Conservation (phyloP, 2,888 invertebrate species). For the Thereva nobilitata region DNA sequence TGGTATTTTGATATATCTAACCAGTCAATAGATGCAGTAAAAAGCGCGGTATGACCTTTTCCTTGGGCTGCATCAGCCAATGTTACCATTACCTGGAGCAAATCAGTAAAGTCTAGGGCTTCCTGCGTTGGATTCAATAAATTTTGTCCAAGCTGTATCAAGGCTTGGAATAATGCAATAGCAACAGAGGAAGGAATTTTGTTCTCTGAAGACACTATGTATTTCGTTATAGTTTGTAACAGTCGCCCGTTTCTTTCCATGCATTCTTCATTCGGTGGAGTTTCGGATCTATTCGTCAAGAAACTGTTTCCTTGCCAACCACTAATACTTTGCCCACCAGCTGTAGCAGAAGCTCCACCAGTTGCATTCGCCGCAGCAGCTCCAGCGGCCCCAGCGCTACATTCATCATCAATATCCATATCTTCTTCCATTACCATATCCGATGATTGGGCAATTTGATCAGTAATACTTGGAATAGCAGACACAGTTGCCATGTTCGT, state of each 20-base stretch:
- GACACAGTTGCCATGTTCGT: constrained; percentile 60
- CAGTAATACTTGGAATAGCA: constrained; percentile 56
- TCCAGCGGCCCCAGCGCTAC: constrained; percentile 48
- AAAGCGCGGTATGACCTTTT: constrained; percentile 76
- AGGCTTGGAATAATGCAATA: constrained; percentile 67
- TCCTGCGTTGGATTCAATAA: constrained; percentile 68
- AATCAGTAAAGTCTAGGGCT: constrained; percentile 75
- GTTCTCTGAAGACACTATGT: constrained; percentile 69
- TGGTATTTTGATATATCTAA: constrained; percentile 69
- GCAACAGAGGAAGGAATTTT: constrained; percentile 51
- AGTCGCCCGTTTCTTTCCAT: constrained; percentile 71
- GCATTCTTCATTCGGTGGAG: constrained; percentile 53
- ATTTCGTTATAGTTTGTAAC: constrained; percentile 71
- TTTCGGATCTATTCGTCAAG: constrained; percentile 59
- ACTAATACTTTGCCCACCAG: constrained; percentile 47
- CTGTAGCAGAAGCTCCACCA: constrained; percentile 48
- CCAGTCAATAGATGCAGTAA: constrained; percentile 80
- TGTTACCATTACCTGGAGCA: constrained; percentile 78
- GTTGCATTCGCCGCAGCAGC: constrained; percentile 43
- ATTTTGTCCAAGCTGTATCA: constrained; percentile 74
- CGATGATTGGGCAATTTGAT: constrained; percentile 53
- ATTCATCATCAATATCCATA: constrained; percentile 59
- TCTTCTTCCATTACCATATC: constrained; percentile 51
- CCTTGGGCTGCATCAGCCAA: constrained; percentile 85
- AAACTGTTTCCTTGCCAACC: constrained; percentile 57